A percentile compares a stretch with the other conserved stretches of the same genome.
Conservation (phyloP, 2,113 vertebrate genomes). For the Tor tambroides region DNA sequence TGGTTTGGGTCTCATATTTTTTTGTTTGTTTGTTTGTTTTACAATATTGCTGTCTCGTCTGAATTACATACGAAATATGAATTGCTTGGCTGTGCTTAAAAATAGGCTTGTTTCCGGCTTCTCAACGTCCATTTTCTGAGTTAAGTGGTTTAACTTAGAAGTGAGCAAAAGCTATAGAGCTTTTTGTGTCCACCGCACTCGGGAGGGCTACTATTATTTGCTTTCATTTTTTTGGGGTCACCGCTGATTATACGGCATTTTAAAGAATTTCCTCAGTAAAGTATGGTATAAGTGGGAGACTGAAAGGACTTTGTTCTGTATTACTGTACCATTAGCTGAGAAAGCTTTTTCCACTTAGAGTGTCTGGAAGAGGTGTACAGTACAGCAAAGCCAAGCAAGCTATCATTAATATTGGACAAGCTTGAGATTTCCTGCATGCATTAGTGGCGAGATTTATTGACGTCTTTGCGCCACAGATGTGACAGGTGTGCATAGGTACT, state of each 20-base stretch:
- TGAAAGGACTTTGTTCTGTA: conserved; percentile 34
- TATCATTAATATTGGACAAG: conserved; percentile 75
- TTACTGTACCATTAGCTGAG: conserved; percentile 55
- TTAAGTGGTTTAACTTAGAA: background rate
- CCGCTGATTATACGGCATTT: background rate
- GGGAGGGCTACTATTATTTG: conserved; percentile 35
- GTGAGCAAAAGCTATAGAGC: background rate
- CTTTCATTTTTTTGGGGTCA: conserved; percentile 21
- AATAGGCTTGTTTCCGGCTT: no score
- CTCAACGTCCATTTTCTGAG: background rate
- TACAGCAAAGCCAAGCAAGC: conserved; percentile 48
- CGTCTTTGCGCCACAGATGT: conserved; percentile 68
- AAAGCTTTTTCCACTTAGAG: conserved; percentile 50
- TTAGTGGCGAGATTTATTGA: conserved; percentile 77
- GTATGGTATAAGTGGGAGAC: conserved; percentile 23
- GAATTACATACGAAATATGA: background rate
- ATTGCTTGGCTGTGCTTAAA: background rate
- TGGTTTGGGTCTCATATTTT: background rate
- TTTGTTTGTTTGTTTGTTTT: background rate
- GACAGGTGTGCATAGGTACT: conserved; percentile 72
- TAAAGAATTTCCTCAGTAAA: conserved; percentile 2
- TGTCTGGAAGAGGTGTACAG: conserved; percentile 40
- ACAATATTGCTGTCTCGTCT: background rate
- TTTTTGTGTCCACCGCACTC: background rate
- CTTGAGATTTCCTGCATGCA: conserved; percentile 67